phyloP scores from a whole-genome alignment of 2,113 vertebrate species.

The Ictalurus punctatus region DNA sequence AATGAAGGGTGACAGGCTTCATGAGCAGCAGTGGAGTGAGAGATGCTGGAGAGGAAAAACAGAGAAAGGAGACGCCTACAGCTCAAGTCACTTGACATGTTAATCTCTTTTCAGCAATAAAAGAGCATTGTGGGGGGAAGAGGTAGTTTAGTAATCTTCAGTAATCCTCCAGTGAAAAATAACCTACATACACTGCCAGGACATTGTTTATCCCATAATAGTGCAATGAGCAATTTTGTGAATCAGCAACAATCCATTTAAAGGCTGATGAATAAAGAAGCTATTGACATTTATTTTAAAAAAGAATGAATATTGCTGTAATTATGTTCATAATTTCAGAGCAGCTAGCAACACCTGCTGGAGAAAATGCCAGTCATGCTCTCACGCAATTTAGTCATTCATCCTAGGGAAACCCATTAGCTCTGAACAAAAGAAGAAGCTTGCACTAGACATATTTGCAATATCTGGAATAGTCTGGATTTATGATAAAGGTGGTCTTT shows the following conservation, averaged over 20 bases:
- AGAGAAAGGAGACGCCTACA: constrained; percentile 59
- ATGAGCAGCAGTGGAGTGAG: constrained; percentile 53
- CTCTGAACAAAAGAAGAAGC: background rate
- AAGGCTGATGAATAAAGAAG: background rate
- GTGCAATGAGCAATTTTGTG: background rate
- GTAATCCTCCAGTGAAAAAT: constrained; percentile 61
- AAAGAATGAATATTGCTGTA: background rate
- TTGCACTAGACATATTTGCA: background rate
- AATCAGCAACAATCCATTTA: background rate
- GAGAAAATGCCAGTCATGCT: constrained; percentile 30
- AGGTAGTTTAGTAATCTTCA: constrained; percentile 66
- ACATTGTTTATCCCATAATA: constrained; percentile 4
- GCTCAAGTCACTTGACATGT: constrained; percentile 77
- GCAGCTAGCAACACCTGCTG: constrained; percentile 34
- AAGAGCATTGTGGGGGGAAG: constrained; percentile 70
- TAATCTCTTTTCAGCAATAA: constrained; percentile 76
- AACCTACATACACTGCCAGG: background rate
- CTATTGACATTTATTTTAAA: background rate
- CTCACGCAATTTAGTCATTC: constrained; percentile 6
- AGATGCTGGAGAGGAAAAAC: constrained; percentile 53
- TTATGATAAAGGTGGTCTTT: background rate
- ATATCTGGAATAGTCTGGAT: background rate
- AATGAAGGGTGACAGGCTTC: constrained; percentile 35
- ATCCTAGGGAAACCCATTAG: background rate
- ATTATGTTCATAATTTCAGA: background rate